phyloP scores from a whole-genome alignment of 2,113 vertebrate species.

The Onychorhynchus coronatus region DNA sequence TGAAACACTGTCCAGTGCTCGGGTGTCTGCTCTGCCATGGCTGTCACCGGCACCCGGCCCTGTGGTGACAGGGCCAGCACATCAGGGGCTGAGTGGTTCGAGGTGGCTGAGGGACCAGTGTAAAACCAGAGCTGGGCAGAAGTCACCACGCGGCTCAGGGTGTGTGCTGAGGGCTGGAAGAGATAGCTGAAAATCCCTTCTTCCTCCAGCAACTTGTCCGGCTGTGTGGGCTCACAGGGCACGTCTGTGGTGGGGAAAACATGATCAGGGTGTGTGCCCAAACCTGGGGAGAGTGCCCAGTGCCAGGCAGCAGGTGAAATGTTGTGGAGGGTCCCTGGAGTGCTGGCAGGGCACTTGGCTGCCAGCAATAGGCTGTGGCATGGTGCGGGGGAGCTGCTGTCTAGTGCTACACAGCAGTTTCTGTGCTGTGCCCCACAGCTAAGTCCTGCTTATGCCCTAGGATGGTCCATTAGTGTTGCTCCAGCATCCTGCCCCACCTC shows the following conservation, averaged over 20 bases:
- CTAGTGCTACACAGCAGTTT: not conserved
- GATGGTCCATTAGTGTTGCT: not conserved
- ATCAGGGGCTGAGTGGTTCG: slow-evolving; percentile 31
- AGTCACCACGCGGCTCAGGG: slow-evolving; percentile 69
- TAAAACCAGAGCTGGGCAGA: slow-evolving; percentile 90
- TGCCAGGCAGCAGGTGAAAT: not conserved
- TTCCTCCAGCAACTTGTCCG: slow-evolving; percentile 34
- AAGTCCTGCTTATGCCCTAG: not conserved
- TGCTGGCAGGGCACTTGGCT: not conserved
- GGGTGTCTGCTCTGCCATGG: not conserved
- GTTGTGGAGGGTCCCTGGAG: not conserved
- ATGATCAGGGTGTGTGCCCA: rapidly evolving
- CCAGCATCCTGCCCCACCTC: not conserved
- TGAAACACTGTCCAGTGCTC: slow-evolving; percentile 82
- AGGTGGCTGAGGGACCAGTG: not conserved
- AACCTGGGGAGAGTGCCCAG: rapidly evolving
- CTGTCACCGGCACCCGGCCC: slow-evolving; percentile 8
- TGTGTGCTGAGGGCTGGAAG: slow-evolving; percentile 82
- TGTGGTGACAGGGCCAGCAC: slow-evolving; percentile 52
- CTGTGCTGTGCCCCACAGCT: not conserved
- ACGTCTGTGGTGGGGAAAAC: not conserved
- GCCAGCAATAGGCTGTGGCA: rapidly evolving
- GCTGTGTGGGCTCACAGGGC: slow-evolving; percentile 40
- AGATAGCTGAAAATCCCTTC: slow-evolving; percentile 78
- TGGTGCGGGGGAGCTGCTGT: not conserved